Conservation (phyloP, 2,797 vertebrate genomes). For the Okamejei kenojei region DNA sequence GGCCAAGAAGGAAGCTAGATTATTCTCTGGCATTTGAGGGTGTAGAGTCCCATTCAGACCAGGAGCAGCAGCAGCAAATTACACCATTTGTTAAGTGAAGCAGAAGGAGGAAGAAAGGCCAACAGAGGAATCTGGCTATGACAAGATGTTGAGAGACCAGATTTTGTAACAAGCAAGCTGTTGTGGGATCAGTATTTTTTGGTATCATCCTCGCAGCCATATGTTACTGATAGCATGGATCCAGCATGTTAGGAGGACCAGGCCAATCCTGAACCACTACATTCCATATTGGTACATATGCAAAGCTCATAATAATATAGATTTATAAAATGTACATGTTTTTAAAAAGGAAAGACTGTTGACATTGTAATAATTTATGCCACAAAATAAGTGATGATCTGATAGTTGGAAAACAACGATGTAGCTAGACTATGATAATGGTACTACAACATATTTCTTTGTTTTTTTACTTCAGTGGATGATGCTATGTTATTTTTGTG, state of each 20-base stretch:
- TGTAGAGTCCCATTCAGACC: neutral
- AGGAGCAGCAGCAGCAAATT: neutral
- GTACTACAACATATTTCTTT: neutral
- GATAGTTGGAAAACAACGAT: neutral
- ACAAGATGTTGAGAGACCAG: neutral
- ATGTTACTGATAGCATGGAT: neutral
- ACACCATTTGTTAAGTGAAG: neutral
- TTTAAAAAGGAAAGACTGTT: neutral
- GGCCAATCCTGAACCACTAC: neutral
- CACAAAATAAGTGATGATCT: neutral
- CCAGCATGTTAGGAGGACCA: neutral
- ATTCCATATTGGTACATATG: neutral
- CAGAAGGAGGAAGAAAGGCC: neutral
- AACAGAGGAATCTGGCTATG: neutral
- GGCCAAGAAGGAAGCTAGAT: neutral
- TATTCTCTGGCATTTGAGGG: neutral
- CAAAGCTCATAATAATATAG: neutral
- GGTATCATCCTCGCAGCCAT: neutral
- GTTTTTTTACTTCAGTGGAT: slow-evolving; percentile 14
- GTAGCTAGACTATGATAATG: neutral
- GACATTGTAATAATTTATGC: neutral
- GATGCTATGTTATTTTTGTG: neutral
- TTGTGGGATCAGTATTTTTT: neutral
- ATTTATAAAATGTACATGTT: neutral
- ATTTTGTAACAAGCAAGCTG: neutral